Percentiles rank a stretch among this genome's conserved stretches.
phyloP scores from a whole-genome alignment of 2,888 invertebrate species.

The Drosophila cognata region DNA sequence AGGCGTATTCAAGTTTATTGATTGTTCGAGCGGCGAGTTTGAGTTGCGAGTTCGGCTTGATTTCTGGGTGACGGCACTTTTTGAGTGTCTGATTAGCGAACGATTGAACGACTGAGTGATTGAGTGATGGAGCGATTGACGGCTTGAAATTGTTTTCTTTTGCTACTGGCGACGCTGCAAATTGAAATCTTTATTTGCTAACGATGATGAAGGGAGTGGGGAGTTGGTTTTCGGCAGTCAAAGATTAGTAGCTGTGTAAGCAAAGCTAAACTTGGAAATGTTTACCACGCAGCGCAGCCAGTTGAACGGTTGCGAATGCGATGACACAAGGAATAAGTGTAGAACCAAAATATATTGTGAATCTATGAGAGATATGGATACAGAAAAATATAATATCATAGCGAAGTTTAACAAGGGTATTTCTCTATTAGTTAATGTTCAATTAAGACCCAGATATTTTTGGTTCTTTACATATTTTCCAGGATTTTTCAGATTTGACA shows the following conservation, averaged over 20 bases:
- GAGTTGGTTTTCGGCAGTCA: not conserved
- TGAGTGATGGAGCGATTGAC: constrained; percentile 36
- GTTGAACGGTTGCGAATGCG: not conserved
- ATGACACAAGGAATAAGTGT: too few relatives aligned
- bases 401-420: not conserved
- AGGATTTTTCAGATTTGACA: not conserved
- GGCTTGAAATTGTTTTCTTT: constrained; percentile 17
- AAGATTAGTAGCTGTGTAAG: constrained; percentile 1
- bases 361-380: accelerated
- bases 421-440: not conserved
- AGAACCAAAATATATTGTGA: not conserved
- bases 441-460: too few relatives aligned
- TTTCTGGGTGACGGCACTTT: constrained; percentile 10
- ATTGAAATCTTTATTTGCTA: constrained; percentile 46
- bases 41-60: constrained; percentile 19
- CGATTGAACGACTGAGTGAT: constrained; percentile 51
- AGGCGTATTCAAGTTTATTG: constrained; percentile 69
- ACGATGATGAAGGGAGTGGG: not conserved
- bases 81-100: constrained; percentile 61
- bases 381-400: not conserved
- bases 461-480: not conserved
- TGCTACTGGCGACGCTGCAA: constrained; percentile 46
- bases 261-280: not conserved
- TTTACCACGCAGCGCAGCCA: not conserved
- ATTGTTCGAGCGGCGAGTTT: constrained; percentile 47